Evolutionary conservation across 2,888 invertebrate species (phyloP), one percentile per base, ranked within the genome.

Genomic region (Parasteatoda lunata): DNA sequence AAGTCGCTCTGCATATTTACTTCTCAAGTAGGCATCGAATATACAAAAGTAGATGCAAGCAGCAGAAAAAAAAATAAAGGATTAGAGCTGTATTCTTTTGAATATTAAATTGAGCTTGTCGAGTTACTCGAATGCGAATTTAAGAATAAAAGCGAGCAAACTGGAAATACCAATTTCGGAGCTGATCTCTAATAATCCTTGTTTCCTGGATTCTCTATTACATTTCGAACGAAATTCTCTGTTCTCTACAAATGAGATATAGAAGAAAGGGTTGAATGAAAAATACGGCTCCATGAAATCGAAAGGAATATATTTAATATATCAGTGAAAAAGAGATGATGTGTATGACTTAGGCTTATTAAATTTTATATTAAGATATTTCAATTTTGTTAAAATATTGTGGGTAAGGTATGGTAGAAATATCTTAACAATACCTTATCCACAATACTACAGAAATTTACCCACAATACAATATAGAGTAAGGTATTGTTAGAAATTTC

Each of bases 71-170:
- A 13, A 59, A n/a, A 59, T n/a, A 59, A 59, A 59, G 59, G 59
- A 59, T 59, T 59, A 59, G n/a, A 59, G 59, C 30, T 59, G 13
- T n/a, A 59, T 59, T 59, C 59, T 59, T 59, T 59, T 59, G 59
- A 59, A 59, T 59, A 59, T 59, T 59, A 59, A n/a, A 59, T 59
- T 59, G 59, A 59, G 59, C 11, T n/a, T 59, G 59, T 59, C 59
- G 59, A 59, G 4, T 59, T 13, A 59, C 59, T 9, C 59, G 59
- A 59, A n/a, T n/a, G 59, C 11, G 59, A 59, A 59, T 59, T 59
- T 59, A 59, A 59, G 59, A 13, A 59, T n/a, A 59, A 59, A 59
- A 13, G 59, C 9, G 59, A n/a, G 59, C 9, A 59, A 59, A 59
- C n/a, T 4, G 59, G 11, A 59, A 59, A 59, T 59, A 59, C 59